Evolutionary conservation across 2,888 invertebrate genomes (phyloP).

Genomic region (Aphrophora alni): DNA sequence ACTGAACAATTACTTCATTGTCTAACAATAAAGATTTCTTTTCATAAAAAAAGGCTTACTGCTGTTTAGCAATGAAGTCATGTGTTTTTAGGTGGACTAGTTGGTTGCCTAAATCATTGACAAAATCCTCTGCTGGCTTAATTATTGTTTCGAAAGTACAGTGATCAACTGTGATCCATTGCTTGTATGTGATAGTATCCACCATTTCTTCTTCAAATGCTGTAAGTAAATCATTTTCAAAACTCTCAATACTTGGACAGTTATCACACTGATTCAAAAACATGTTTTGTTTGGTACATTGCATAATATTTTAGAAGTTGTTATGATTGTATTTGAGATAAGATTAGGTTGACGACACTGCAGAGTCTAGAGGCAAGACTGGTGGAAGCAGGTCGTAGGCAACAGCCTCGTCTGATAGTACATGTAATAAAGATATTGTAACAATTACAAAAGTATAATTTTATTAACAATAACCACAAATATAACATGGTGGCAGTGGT

Average conservation of each 20-base stretch:
- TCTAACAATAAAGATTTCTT: neutral
- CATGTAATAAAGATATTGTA: no score
- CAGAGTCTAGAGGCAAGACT: no score
- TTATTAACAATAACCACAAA: no score
- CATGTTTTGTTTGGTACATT: constrained; percentile 23
- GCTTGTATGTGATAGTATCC: constrained; percentile 20
- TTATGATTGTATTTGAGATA: no score
- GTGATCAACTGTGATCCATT: constrained; percentile 25
- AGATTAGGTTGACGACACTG: no score
- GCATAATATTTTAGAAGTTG: constrained; percentile 12
- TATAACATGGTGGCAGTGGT: no score
- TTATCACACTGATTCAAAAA: constrained; percentile 28
- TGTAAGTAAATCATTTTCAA: neutral
- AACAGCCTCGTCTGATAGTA: no score
- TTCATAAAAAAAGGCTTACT: neutral
- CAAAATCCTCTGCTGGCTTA: constrained; percentile 19
- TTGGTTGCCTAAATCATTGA: neutral
- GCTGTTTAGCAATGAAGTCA: constrained; percentile 2
- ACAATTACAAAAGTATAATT: no score
- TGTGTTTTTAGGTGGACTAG: neutral
- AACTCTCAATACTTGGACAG: neutral
- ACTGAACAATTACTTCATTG: neutral
- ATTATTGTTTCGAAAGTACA: constrained; percentile 23
- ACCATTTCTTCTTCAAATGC: constrained; percentile 21
- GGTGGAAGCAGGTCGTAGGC: no score